Evolutionary conservation across 2,113 vertebrate genomes (phyloP).

Genomic region (Origma solitaria): DNA sequence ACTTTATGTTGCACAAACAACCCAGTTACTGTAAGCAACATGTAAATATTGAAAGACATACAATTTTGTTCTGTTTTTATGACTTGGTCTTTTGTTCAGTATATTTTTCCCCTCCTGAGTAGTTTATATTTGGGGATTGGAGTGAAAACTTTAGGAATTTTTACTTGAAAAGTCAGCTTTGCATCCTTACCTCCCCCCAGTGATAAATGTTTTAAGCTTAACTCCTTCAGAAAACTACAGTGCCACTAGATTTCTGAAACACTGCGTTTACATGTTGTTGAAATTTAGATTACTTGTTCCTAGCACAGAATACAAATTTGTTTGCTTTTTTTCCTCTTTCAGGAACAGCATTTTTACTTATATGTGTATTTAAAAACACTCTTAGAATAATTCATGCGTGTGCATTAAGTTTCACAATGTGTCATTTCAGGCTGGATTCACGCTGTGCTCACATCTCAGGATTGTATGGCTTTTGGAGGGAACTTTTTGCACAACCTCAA

Average conservation of each 20-base stretch:
- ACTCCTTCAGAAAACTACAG: neutral
- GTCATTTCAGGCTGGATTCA: conserved; percentile 95
- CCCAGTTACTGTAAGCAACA: neutral
- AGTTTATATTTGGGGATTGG: neutral
- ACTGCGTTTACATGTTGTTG: neutral
- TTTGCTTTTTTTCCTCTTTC: neutral
- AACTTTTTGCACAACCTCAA: conserved; percentile 99
- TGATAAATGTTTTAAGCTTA: neutral
- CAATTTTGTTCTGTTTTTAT: neutral
- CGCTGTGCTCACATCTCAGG: conserved; percentile 97
- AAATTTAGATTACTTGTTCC: neutral
- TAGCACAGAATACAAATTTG: neutral
- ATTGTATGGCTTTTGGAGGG: conserved; percentile 99
- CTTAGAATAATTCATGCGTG: neutral
- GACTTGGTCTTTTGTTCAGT: neutral
- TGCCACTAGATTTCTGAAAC: neutral
- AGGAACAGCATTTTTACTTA: neutral
- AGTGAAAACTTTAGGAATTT: neutral
- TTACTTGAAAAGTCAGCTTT: neutral
- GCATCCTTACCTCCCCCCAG: neutral
- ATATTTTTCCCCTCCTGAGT: neutral
- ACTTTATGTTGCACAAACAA: neutral
- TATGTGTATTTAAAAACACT: neutral
- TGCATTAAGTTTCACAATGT: neutral
- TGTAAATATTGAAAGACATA: neutral